These are phyloP conservation scores for Pristis pectinata DNA, from an alignment of 2,797 vertebrate genomes.

Conservation along the genomic window DNA sequence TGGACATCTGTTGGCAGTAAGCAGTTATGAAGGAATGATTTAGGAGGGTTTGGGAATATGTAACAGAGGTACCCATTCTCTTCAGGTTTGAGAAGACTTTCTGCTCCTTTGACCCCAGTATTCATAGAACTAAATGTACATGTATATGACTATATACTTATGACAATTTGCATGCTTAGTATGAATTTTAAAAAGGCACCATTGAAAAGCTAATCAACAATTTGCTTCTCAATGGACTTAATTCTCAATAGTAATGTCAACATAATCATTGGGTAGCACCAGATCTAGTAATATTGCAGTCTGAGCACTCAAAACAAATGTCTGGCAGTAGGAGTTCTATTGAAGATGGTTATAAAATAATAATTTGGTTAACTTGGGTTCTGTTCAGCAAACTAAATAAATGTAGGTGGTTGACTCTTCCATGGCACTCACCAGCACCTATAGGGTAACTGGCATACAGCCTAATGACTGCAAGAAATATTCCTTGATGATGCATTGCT, in stretches of 20 bases:
- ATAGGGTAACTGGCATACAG: not conserved
- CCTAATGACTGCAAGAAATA: not conserved
- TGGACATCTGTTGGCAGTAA: not conserved
- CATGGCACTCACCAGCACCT: not conserved
- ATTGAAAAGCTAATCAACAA: not conserved
- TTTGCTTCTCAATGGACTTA: not conserved
- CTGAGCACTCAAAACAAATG: not conserved
- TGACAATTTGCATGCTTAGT: not conserved
- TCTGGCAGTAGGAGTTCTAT: not conserved
- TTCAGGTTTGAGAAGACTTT: not conserved
- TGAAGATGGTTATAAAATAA: not conserved
- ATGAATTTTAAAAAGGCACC: not conserved
- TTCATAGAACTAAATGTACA: not conserved
- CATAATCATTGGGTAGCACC: not conserved
- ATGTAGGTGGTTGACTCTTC: not conserved
- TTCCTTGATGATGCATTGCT: not conserved
- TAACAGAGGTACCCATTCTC: not conserved
- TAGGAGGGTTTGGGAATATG: not conserved
- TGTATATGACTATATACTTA: not conserved
- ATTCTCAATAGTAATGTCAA: too few relatives aligned
- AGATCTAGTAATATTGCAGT: not conserved
- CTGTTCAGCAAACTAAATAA: not conserved
- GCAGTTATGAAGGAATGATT: not conserved
- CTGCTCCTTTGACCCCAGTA: not conserved
- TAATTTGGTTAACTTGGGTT: not conserved